These are phyloP conservation scores for Zoanthus gigantus DNA, from an alignment of 92 coral and sea anemone species.

Conservation along the genomic window DNA sequence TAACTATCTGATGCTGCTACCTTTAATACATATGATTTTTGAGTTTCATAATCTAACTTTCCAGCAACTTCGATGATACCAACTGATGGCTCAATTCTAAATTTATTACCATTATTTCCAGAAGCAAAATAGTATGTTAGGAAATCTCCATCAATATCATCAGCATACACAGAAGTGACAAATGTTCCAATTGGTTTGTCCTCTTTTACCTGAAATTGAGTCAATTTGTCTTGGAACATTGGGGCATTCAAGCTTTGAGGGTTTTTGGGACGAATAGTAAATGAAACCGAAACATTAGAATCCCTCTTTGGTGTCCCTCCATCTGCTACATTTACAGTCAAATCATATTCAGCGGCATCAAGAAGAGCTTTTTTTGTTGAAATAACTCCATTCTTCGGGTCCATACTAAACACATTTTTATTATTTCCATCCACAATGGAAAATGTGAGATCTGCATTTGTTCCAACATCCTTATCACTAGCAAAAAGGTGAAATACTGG, in stretches of 20 bases:
- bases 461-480: constrained; percentile 77
- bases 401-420: constrained; percentile 66
- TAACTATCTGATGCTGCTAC: constrained; percentile 83
- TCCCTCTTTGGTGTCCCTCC: constrained; percentile 72
- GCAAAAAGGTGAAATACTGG: constrained; percentile 74
- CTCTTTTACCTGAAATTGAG: constrained; percentile 62
- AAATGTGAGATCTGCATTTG: constrained; percentile 80
- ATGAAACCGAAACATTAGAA: constrained; percentile 59
- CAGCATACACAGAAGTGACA: constrained; percentile 62
- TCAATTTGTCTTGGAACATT: constrained; percentile 33
- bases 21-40: constrained; percentile 64
- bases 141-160: constrained; percentile 68
- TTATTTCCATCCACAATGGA: constrained; percentile 61
- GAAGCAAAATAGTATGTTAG: constrained; percentile 66
- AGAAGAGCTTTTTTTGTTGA: constrained; percentile 65
- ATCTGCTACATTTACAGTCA: constrained; percentile 78
- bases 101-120: constrained; percentile 85
- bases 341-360: constrained; percentile 60
- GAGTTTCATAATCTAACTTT: constrained; percentile 72
- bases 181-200: constrained; percentile 64
- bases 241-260: constrained; percentile 64
- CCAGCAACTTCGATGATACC: constrained; percentile 72
- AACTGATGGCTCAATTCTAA: constrained; percentile 56
- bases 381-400: constrained; percentile 79
- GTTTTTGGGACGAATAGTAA: constrained; percentile 57